Base-by-base conservation (phyloP, 2,888 invertebrate genomes). In the Drosophila nr. perissopoda region DNA sequence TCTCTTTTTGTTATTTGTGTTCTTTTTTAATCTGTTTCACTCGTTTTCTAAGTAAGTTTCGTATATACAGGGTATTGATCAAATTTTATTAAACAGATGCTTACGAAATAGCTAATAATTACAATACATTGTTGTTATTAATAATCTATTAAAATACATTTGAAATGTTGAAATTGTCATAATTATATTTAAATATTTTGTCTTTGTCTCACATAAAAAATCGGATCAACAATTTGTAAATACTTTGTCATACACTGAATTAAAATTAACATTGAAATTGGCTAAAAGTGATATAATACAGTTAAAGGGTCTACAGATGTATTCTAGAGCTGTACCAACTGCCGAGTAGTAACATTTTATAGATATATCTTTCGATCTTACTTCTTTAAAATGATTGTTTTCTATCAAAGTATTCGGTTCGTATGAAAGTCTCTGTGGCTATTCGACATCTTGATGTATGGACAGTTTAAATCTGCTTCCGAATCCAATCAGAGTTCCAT, bases 401-500 rank as follows among this genome's bases (percentile, higher is more conserved):
- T 16, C 4, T 13, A 45, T 21, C 21, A 13, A 21, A 21, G 21
- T 21, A 13, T 13, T 45, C 45, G 21, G 13, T 42, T 21, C 11
- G 11, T 21, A 11, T 6, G 2, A 21, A 42, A 42, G 2, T n/a
- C 13, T 21, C 4, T 25, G 8, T 45, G 45, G 8, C 18, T 49
- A 49, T 49, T 49, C 18, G 1, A 49, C 21, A 25, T 45, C 42
- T 21, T 16, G 29, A 29, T 40, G 4, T 29, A 4, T 40, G 31
- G 18, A n/a, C 62, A 29, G 49, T 48, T 27, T 31, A 61, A 66
- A 49, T 66, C 34, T 42, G 57, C 33, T 60, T 49, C 42, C 66
- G 34, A 16, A 31, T 54, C 11, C 38, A 74, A 73, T 74, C 59
- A 40, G 31, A 21, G 40, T 49, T 59, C 16, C 29, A 33, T 57